Base-by-base conservation (phyloP, 2,797 vertebrate genomes). In the Hafferia zeledoni region DNA sequence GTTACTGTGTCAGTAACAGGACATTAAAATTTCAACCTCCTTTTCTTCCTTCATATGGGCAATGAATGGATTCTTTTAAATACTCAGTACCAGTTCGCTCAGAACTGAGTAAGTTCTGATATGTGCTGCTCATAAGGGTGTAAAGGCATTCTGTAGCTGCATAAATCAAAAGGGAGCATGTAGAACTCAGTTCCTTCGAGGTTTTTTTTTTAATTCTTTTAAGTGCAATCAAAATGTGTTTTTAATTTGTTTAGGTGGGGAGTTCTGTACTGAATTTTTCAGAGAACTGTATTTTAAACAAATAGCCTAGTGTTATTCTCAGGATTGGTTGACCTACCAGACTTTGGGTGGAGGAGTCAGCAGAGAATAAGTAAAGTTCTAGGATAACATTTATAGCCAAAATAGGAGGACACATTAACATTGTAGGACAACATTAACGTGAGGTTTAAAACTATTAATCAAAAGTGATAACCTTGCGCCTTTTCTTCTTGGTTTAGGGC, bases 371-470 rank as follows among this genome's bases (percentile, higher is more conserved):
- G 17, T 9, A 28, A 74, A 72, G 11, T 50, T 23, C 33, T 30
- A 24, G 35, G 10, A 72, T 76, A 74, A 49, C 9, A 15, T 56
- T 74, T 63, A 18, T 37, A 30, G 24, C 25, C 17, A 10, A 50
- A 83, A 56, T 2, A 5, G 2, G 46, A 59, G 18, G 18, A 37
- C 33, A 88, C 39, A 78, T 71, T 74, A 74, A 22, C 11, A 23
- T 89, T 87, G 33, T 13, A 64, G 35, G 50, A 22, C 7, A 60
- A 23, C 4, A 23, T 43, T 30, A 43, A 64, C 0, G 0, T 60
- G 27, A 89, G 22, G 25, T 84, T 92, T 82, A 61, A 90, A 92
- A 39, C 71, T 55, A 44, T 85, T 90, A 80, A 81, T 85, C 53
- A 53, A 18, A 78, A 75, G 30, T 19, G 22, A 68, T 91, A 91